Evolutionary conservation across 2,797 vertebrate species (phyloP), one percentile per base, ranked within the genome.

Genomic region (Knipowitschia caucasica): DNA sequence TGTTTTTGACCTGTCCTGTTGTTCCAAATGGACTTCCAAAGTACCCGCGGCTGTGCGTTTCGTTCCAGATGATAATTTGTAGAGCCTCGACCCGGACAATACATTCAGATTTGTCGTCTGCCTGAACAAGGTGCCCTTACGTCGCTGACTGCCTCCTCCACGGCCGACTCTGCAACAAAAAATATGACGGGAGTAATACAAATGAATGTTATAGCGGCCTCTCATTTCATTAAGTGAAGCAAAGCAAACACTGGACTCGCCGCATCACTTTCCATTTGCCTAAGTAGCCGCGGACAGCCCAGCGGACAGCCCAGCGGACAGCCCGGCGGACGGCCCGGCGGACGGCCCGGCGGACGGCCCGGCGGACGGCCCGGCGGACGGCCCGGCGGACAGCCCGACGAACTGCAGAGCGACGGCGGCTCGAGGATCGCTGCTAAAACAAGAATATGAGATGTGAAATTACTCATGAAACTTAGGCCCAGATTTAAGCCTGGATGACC

Each of bases 201-300:
- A 77, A 78, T 54, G 47, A 55, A 55, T 47, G 31, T 26, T 50
- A 24, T 61, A 55, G 36, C 50, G 14, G 67, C 6, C 17, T 67
- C 55, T 78, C 72, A 67, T 81, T 78, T 80, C 67, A 78, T 77
- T 75, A 75, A 73, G 46, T 77, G 62, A 4, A 27, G 5, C 36
- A 18, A 29, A 55, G 10, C 36, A 15, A 26, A 55, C 30, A 54
- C 62, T 42, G 11, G 42, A 62, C 65, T 65, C 7, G 27, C 21
- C 4, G 56, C 49, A 44, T 71, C 66, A 60, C 58, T 76, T 76
- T 75, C 61, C 69, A 75, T 72, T 73, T 82, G 67, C 56, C 58
- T 27, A 40, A 55, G 57, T 46, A 68, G 64, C 60, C 49, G 21
- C 67, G 68, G n/a, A n/a, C n/a, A n/a, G n/a, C n/a, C n/a, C n/a